These are phyloP conservation scores for Ranitomeya imitator DNA, from an alignment of 2,113 vertebrate genomes.

Conservation along the genomic window DNA sequence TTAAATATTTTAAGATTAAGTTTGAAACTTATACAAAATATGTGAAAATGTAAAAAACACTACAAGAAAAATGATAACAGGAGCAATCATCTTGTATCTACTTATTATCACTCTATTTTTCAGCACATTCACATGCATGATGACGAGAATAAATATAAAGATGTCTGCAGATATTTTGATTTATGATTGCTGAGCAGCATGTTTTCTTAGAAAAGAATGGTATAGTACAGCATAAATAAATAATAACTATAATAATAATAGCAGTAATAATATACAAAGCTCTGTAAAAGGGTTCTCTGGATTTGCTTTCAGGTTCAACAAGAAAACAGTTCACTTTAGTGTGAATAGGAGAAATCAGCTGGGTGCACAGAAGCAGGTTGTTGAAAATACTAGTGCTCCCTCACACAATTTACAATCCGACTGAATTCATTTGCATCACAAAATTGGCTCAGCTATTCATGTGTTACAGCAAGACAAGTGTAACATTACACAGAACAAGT, in stretches of 20 bases:
- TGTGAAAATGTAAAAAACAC: too few relatives aligned
- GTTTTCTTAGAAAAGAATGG: constrained; percentile 65
- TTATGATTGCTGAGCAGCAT: constrained; percentile 60
- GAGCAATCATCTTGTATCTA: constrained; percentile 62
- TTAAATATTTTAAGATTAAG: too few relatives aligned
- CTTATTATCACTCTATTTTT: constrained; percentile 59
- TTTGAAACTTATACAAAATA: too few relatives aligned
- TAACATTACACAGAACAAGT: constrained; percentile 93
- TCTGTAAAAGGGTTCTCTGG: constrained; percentile 61
- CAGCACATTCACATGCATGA: constrained; percentile 59
- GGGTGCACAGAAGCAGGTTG: constrained; percentile 71
- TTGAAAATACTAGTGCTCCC: constrained; percentile 77
- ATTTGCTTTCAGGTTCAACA: constrained; percentile 64
- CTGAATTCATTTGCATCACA: constrained; percentile 95
- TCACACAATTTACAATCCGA: constrained; percentile 81
- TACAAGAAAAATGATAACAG: constrained; percentile 61
- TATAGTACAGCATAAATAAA: constrained; percentile 53
- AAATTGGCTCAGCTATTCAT: constrained; percentile 90
- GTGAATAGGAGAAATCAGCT: constrained; percentile 69
- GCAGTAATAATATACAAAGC: constrained; percentile 61
- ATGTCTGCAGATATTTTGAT: constrained; percentile 61
- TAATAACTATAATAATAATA: constrained; percentile 1
- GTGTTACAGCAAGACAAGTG: constrained; percentile 94
- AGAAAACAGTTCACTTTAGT: constrained; percentile 64
- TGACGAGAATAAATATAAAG: constrained; percentile 62